Conservation (phyloP, 2,888 invertebrate genomes). For the Pteria penguin region DNA sequence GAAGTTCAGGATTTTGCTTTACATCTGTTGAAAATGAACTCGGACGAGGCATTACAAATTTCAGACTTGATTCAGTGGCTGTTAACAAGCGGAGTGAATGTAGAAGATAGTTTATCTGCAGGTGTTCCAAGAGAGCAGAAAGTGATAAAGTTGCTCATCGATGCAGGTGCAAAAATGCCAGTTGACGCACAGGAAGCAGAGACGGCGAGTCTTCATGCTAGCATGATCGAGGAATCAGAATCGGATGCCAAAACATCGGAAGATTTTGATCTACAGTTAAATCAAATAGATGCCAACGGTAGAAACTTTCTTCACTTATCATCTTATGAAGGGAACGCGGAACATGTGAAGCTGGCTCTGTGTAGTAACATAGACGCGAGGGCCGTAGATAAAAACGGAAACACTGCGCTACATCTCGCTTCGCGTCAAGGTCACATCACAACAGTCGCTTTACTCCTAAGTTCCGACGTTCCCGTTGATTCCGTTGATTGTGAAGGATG, state of each 20-base stretch:
- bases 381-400: conserved; percentile 87
- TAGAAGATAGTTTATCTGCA: conserved; percentile 72
- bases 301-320: conserved; percentile 88
- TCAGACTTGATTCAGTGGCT: conserved; percentile 89
- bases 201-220: conserved; percentile 63
- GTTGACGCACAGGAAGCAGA: conserved; percentile 90
- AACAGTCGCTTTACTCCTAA: conserved; percentile 80
- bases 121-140: conserved; percentile 76
- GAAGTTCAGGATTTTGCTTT: conserved; percentile 82
- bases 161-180: conserved; percentile 95
- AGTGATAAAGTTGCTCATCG: conserved; percentile 87
- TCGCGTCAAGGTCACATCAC: conserved; percentile 75
- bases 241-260: conserved; percentile 57
- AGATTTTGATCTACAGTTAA: conserved; percentile 64
- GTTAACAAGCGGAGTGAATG: conserved; percentile 80
- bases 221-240: conserved; percentile 54
- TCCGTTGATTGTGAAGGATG: conserved; percentile 81
- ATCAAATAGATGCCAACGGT: conserved; percentile 83
- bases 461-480: conserved; percentile 79
- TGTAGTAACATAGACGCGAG: conserved; percentile 85
- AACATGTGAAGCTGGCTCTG: conserved; percentile 92
- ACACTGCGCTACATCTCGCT: conserved; percentile 91
- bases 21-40: conserved; percentile 80
- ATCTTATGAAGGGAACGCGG: conserved; percentile 92
- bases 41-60: conserved; percentile 75